Percentiles rank a stretch among this genome's conserved stretches.
These are phyloP conservation scores for Strigops habroptila DNA, from an alignment of 2,113 vertebrate species.

Conservation along the genomic window DNA sequence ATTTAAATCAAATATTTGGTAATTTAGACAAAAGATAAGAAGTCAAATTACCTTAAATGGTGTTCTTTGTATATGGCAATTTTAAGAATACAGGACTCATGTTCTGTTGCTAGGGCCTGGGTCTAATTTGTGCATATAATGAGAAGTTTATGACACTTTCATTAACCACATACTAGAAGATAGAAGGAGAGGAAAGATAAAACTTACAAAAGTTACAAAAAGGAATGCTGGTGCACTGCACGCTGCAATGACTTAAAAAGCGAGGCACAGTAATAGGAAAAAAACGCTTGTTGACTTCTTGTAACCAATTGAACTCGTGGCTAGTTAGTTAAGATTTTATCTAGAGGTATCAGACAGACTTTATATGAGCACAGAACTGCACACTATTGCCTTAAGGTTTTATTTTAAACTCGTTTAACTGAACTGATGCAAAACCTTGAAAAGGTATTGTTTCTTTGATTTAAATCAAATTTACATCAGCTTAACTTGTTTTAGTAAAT, in stretches of 20 bases:
- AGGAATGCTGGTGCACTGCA: background rate
- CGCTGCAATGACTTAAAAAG: background rate
- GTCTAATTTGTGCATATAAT: background rate
- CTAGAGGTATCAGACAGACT: background rate
- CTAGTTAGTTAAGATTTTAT: background rate
- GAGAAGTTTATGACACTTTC: background rate
- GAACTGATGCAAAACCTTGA: background rate
- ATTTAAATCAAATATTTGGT: fast-evolving
- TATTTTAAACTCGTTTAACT: background rate
- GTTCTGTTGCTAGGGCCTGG: background rate
- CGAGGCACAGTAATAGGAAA: background rate
- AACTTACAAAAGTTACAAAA: background rate
- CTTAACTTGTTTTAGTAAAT: background rate
- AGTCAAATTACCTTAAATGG: no score
- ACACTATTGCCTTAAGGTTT: background rate
- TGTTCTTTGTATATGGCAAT: fast-evolving
- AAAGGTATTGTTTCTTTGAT: background rate
- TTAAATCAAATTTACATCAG: background rate
- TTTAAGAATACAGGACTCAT: background rate
- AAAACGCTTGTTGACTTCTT: background rate
- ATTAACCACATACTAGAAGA: background rate
- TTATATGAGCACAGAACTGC: background rate
- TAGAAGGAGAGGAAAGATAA: background rate
- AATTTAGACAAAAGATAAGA: fast-evolving
- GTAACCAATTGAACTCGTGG: no score